Percentiles rank a stretch among this genome's conserved stretches.
Conservation (phyloP, 1,140 invertebrate genomes). For the Paraescarpia echinospica region DNA sequence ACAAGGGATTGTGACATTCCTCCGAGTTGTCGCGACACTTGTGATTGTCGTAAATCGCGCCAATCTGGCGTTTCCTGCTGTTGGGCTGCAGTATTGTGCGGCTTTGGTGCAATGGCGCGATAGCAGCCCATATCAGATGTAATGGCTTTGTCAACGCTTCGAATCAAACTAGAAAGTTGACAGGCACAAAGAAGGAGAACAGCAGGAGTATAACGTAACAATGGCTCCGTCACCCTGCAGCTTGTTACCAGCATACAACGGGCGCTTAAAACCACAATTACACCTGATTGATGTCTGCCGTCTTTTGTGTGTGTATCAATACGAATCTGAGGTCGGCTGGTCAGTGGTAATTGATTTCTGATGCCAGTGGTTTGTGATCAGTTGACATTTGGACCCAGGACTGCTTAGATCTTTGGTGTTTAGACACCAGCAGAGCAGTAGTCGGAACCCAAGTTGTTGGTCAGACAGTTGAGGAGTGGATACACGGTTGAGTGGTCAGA, state of each 20-base stretch:
- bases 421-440: background rate
- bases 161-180: background rate
- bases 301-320: background rate
- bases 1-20: background rate
- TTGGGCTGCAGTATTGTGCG: background rate
- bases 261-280: background rate
- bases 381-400: background rate
- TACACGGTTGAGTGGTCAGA: background rate
- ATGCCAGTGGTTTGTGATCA: background rate
- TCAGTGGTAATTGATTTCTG: background rate
- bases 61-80: background rate
- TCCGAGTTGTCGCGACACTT: background rate
- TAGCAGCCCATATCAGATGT: background rate
- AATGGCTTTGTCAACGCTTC: background rate
- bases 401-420: background rate
- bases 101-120: background rate
- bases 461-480: background rate
- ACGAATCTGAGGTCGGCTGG: background rate
- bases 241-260: background rate
- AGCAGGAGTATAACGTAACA: background rate
- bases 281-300: background rate
- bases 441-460: too few species aligned
- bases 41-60: background rate
- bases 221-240: background rate
- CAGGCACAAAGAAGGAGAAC: background rate